Evolutionary conservation across 2,888 invertebrate genomes (phyloP).

Genomic region (Hoplodrina blanda): DNA sequence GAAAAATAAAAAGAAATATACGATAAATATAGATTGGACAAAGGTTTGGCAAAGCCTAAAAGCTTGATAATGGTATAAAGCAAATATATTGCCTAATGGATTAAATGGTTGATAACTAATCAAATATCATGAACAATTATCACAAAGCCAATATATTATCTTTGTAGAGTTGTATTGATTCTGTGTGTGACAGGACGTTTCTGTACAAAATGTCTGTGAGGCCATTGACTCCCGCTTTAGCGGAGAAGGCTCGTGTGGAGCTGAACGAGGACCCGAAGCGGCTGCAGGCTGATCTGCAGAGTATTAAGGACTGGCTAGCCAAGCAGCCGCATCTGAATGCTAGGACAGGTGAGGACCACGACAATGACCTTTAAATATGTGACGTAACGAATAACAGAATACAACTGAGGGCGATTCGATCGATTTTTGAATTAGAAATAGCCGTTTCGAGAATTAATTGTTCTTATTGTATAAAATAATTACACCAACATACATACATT

Average conservation of each 20-base stretch:
- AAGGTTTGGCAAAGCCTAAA: background rate
- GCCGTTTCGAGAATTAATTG: no score
- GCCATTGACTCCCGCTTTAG: slow-evolving; percentile 72
- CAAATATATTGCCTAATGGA: slow-evolving; percentile 38
- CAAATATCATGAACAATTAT: slow-evolving; percentile 55
- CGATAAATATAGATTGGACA: background rate
- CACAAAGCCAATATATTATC: slow-evolving; percentile 29
- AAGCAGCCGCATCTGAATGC: slow-evolving; percentile 89
- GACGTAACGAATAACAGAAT: background rate
- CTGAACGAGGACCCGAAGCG: slow-evolving; percentile 88
- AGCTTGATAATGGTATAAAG: slow-evolving; percentile 35
- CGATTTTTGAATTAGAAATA: no score
- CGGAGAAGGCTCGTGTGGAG: slow-evolving; percentile 85
- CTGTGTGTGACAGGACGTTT: slow-evolving; percentile 35
- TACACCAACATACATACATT: no score
- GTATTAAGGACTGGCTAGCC: slow-evolving; percentile 89
- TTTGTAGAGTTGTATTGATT: slow-evolving; percentile 42
- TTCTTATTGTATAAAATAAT: no score
- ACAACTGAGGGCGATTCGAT: no score
- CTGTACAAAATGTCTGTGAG: slow-evolving; percentile 73
- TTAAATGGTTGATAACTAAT: slow-evolving; percentile 60
- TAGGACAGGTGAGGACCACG: slow-evolving; percentile 68
- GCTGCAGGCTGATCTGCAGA: slow-evolving; percentile 84
- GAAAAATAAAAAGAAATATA: no score
- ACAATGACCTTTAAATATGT: background rate